A percentile compares a stretch with the other conserved stretches of the same genome.
Conservation (phyloP, 2,888 invertebrate genomes). For the Azorinus chamasolen region DNA sequence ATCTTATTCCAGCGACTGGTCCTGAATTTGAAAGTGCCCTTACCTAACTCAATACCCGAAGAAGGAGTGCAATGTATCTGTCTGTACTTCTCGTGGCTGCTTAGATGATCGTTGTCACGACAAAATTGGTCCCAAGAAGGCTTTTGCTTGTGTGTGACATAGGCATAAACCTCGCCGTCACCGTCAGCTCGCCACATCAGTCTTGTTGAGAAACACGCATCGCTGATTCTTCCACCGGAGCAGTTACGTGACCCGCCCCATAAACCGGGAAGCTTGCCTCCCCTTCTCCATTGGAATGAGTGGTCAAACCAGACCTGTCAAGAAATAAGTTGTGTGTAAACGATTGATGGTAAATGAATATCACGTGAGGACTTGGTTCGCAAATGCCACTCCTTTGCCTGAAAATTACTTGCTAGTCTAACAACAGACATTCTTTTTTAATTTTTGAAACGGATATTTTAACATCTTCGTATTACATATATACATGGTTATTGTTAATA, state of each 20-base stretch:
- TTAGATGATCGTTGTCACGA: not conserved
- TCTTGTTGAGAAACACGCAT: conserved; percentile 74
- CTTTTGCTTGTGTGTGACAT: conserved; percentile 64
- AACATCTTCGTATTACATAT: too few species aligned
- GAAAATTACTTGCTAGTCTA: too few species aligned
- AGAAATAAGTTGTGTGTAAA: too few species aligned
- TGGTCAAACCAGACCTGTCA: conserved; percentile 44
- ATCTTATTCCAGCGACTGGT: conserved; percentile 68
- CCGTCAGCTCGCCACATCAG: conserved; percentile 78
- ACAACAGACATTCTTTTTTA: too few species aligned
- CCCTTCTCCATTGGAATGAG: conserved; percentile 48
- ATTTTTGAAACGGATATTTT: too few species aligned
- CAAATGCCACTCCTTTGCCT: too few species aligned
- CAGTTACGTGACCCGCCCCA: conserved; percentile 68
- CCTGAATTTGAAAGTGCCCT: conserved; percentile 52
- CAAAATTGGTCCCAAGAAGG: not conserved
- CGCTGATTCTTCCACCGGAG: conserved; percentile 69
- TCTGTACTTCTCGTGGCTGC: conserved; percentile 2
- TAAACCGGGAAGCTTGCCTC: conserved; percentile 77
- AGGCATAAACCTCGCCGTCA: conserved; percentile 78
- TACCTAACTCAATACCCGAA: conserved; percentile 46
- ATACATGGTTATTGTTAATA: too few species aligned
- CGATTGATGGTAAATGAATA: too few species aligned
- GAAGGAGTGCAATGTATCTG: conserved; percentile 24
- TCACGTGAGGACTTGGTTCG: too few species aligned